Percentiles rank a stretch among this genome's conserved stretches.
Conservation (phyloP, 2,888 invertebrate species). For the Allacma fusca region DNA sequence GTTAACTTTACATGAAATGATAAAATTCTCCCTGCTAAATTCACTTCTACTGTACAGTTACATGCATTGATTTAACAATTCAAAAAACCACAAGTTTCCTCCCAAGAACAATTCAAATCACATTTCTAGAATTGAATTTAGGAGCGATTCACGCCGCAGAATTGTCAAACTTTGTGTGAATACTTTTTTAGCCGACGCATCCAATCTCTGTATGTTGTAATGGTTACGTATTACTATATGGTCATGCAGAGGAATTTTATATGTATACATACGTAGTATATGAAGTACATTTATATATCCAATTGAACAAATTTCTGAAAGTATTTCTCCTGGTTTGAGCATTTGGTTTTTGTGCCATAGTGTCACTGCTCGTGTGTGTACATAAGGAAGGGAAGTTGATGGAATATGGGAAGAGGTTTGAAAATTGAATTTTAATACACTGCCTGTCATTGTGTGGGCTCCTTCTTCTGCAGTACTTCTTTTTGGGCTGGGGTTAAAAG, state of each 20-base stretch:
- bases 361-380: not conserved
- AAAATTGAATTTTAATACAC: conserved; percentile 35
- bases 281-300: not conserved
- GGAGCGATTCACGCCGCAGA: not conserved
- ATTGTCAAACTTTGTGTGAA: not conserved
- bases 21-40: too few species aligned
- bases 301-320: too few species aligned
- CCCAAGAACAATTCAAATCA: conserved; percentile 14
- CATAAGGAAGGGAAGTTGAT: conserved; percentile 14
- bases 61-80: too few species aligned
- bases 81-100: too few species aligned
- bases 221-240: too few species aligned
- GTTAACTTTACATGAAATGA: too few species aligned
- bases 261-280: not conserved
- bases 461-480: conserved; percentile 5
- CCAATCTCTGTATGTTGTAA: too few species aligned
- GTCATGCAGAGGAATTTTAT: not conserved
- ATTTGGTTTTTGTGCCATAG: too few species aligned
- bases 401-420: conserved; percentile 23
- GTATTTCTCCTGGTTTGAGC: too few species aligned
- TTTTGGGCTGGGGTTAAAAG: not conserved
- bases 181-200: not conserved
- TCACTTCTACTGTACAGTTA: too few species aligned
- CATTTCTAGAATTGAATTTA: not conserved
- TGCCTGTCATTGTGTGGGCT: conserved; percentile 22